phyloP scores from a whole-genome alignment of 2,113 vertebrate genomes.

The Conger conger region DNA sequence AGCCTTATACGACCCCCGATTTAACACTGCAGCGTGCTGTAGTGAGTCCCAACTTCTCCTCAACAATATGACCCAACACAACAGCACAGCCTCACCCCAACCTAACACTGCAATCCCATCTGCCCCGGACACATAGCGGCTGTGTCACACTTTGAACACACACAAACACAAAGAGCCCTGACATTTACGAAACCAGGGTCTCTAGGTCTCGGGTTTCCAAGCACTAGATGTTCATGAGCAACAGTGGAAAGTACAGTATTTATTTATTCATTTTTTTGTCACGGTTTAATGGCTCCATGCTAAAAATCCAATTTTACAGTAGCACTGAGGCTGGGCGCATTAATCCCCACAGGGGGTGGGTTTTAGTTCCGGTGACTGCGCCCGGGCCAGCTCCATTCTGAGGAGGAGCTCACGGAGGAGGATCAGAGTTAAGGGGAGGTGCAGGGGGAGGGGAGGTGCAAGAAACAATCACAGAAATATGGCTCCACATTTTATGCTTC shows the following conservation, averaged over 20 bases:
- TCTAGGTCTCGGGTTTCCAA: background rate
- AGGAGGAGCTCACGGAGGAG: slow-evolving; percentile 17
- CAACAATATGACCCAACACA: background rate
- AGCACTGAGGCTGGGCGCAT: slow-evolving; percentile 20
- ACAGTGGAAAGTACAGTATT: slow-evolving; percentile 31
- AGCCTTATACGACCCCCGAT: background rate
- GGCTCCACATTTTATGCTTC: background rate
- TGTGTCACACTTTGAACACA: background rate
- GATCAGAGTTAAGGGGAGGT: background rate
- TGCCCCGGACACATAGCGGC: background rate
- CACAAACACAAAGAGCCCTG: background rate
- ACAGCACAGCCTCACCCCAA: background rate
- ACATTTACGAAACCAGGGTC: background rate
- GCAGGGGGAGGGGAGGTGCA: background rate
- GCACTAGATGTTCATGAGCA: slow-evolving; percentile 30
- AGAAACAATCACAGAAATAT: background rate
- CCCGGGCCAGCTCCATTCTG: slow-evolving; percentile 27
- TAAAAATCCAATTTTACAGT: slow-evolving; percentile 48
- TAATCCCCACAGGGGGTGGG: slow-evolving; percentile 44
- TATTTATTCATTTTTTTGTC: slow-evolving; percentile 16
- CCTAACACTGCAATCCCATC: background rate
- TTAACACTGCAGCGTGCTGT: background rate
- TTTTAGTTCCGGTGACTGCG: slow-evolving; percentile 33
- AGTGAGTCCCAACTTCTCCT: background rate
- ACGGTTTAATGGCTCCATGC: slow-evolving; percentile 44